Base-by-base conservation (phyloP, 2,113 vertebrate genomes). In the Thinocorus orbignyianus region DNA sequence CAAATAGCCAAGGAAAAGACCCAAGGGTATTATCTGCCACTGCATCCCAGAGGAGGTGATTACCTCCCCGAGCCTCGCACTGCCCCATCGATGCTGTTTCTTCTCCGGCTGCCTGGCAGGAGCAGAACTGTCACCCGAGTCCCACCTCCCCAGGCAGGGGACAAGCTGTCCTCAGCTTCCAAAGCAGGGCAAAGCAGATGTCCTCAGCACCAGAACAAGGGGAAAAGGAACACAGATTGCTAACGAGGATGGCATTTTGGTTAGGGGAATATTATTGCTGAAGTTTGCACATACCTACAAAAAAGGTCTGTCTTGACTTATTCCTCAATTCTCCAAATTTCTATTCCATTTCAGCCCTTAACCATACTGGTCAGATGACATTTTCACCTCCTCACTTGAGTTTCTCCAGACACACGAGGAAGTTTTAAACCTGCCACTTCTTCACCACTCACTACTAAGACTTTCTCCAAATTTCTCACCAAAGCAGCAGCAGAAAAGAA, bases 341-440 rank as follows among this genome's bases (percentile, higher is more conserved):
- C 48, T 69, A 16, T 22, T 58, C 31, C 44, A 15, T 18, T 70
- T 49, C 10, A 10, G 12, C 52, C 70, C 24, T 28, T 33, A 39
- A 17, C n/a, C 9, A 0, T 7, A 22, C 6, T 2, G 2, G 1
- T 30, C 61, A 71, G 65, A 28, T 1, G 3, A 26, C 14, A 37
- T 33, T 77, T 79, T 18, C 18, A 11, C 35, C 57, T 33, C 7
- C 22, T 71, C 57, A 14, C 28, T 48, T n/a, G 20, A 69, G 77
- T 52, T 44, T 16, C 74, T 88, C 22, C 71, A 60, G 26, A 16
- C 11, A 46, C 25, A 42, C 7, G 12, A 35, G 6, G 0, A 78
- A 48, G 42, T 65, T 92, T 85, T 33, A 46, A 85, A 85, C 41
- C 52, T 41, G 42, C 11, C 39, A 15, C 48, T 83, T 11, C 16